Percentiles rank a stretch among this genome's conserved stretches.
phyloP scores from a whole-genome alignment of 2,888 invertebrate species.

The Cantharis nigra region DNA sequence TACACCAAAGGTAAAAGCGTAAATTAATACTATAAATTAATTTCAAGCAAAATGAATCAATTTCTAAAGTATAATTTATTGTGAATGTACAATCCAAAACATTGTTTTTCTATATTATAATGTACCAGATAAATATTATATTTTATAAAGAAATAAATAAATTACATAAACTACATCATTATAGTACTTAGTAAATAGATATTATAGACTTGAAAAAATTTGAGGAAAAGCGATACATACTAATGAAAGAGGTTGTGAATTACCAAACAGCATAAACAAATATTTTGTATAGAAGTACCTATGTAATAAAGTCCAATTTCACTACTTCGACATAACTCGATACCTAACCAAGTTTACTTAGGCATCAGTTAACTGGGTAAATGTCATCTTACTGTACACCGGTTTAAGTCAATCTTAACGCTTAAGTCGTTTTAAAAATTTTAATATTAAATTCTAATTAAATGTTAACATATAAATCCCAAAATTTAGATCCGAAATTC shows the following conservation, averaged over 20 bases:
- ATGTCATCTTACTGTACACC: neutral
- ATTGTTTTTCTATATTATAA: neutral
- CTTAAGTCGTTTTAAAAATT: too few relatives aligned
- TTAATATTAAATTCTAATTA: too few relatives aligned
- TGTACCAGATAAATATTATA: neutral
- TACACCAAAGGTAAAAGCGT: neutral
- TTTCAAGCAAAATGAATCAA: neutral
- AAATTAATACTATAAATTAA: neutral
- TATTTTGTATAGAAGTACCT: neutral
- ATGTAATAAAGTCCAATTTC: neutral
- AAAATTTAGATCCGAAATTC: too few relatives aligned
- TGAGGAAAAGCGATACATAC: neutral
- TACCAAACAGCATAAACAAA: neutral
- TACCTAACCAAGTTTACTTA: neutral
- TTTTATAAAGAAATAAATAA: neutral
- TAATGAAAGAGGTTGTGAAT: neutral
- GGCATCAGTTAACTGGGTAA: neutral
- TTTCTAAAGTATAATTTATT: neutral
- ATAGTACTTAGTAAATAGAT: too few relatives aligned
- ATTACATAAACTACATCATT: neutral
- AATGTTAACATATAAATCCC: too few relatives aligned
- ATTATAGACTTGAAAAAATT: neutral
- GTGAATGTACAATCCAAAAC: neutral
- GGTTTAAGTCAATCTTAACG: too few relatives aligned
- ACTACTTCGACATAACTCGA: neutral